These are phyloP conservation scores for Gephyroberyx darwinii DNA, from an alignment of 2,797 vertebrate genomes.

Conservation along the genomic window DNA sequence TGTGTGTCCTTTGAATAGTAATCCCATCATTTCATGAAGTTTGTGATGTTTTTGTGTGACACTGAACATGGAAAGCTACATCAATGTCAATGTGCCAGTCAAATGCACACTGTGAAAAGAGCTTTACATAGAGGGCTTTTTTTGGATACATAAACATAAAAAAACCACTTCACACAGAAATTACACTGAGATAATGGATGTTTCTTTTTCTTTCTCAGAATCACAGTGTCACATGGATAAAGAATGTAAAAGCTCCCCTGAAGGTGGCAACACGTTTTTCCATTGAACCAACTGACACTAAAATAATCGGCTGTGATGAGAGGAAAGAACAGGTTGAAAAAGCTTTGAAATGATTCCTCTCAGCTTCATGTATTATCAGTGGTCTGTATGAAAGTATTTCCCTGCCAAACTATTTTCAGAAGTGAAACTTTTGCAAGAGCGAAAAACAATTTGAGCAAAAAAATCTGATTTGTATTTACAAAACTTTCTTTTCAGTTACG, in stretches of 20 bases:
- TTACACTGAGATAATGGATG: neutral
- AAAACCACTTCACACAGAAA: neutral
- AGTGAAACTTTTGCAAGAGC: too few relatives aligned
- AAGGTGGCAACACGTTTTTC: neutral
- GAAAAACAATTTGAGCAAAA: too few relatives aligned
- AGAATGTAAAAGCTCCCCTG: too few relatives aligned
- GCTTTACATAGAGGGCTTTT: neutral
- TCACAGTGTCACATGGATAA: too few relatives aligned
- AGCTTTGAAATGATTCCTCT: neutral
- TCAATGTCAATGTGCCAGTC: neutral
- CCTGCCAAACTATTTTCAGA: too few relatives aligned
- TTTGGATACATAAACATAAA: neutral
- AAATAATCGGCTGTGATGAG: neutral
- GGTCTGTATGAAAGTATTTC: too few relatives aligned
- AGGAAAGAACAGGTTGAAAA: neutral
- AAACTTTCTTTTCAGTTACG: too few relatives aligned
- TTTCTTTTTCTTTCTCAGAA: too few relatives aligned
- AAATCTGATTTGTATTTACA: too few relatives aligned
- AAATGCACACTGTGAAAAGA: neutral
- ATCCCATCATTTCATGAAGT: too few relatives aligned
- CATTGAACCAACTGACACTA: neutral
- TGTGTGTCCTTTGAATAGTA: too few relatives aligned
- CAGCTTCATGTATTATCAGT: neutral
- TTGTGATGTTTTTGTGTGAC: neutral
- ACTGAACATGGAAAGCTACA: neutral